Conservation (phyloP, 2,797 vertebrate genomes). For the Melanotaenia maccullochi region DNA sequence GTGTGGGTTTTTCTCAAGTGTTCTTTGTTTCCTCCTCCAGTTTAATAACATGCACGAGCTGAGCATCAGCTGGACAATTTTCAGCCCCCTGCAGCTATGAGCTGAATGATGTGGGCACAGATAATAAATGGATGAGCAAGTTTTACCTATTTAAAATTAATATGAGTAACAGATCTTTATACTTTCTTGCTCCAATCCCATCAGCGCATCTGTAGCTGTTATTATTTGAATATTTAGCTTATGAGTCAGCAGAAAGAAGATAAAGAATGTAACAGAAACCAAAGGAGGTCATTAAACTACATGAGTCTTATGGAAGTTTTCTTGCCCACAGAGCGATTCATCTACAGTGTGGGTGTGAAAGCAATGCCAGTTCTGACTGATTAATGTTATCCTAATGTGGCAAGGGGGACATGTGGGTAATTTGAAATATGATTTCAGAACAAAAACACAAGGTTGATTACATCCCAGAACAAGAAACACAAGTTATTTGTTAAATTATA, state of each 20-base stretch:
- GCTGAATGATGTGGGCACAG: background rate
- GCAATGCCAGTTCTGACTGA: conserved; percentile 53
- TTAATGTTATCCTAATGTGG: conserved; percentile 50
- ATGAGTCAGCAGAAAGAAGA: conserved; percentile 49
- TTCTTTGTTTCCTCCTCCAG: too few species aligned
- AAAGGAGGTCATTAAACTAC: conserved; percentile 48
- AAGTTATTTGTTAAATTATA: conserved; percentile 6
- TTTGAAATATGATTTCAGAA: conserved; percentile 46
- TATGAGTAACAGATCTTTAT: background rate
- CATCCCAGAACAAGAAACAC: conserved; percentile 13
- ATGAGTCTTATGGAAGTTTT: conserved; percentile 34
- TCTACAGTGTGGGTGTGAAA: conserved; percentile 51
- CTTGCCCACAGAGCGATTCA: conserved; percentile 42
- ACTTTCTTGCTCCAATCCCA: conserved; percentile 11
- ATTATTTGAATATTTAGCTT: conserved; percentile 23
- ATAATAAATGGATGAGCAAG: background rate
- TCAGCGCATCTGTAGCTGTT: conserved; percentile 9
- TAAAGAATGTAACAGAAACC: conserved; percentile 10
- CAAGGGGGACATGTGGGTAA: conserved; percentile 26
- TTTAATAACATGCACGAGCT: too few species aligned
- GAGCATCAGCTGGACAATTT: too few species aligned
- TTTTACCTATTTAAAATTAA: background rate
- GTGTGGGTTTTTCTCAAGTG: too few species aligned
- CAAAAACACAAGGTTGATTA: conserved; percentile 13
- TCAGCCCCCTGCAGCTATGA: background rate